Evolutionary conservation across 2,888 invertebrate genomes (phyloP), one percentile per base, ranked within the genome.

Genomic region (Orthosia gothica): DNA sequence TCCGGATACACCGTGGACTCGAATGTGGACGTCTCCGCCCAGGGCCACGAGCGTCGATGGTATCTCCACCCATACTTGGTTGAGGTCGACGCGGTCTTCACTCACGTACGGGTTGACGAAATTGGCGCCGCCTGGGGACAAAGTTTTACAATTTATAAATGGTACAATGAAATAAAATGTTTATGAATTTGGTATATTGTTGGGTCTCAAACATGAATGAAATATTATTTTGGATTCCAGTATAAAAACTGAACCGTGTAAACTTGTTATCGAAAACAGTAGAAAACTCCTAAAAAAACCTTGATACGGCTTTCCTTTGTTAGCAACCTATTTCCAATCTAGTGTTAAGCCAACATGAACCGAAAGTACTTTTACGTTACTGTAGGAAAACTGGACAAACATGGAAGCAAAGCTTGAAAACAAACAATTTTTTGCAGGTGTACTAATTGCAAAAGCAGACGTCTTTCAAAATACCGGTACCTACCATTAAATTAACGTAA

Each of bases 31-130:
- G 93, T 98, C 98, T 83, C 98, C 98, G 85, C 98, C 98, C 87
- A 98, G 95, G 49, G 98, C 98, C 76, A 98, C 97, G 91, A 98
- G 98, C 63, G 97, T 97, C 83, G 97, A 97, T n/a, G 98, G 98
- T 87, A 98, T 97, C 91, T 98, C 97, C 89, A 98, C 96, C 95
- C 97, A 96, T 96, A 96, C 94, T 93, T 95, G 93, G 85, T 91
- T 93, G 59, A 96, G 92, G 74, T 96, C 95, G 3, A 91, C 89
- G 2, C 91, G 91, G 55, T 95, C 95, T 85, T 95, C 94, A 82
- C 90, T 93, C 15, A 91, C 87, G 90, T 93, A 95, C 2, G 96
- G 96, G 80, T 96, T 96, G 2, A 92, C 95, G 84, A 94, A 94
- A 81, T 83, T 91, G 63, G 93, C 92, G 89, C 94, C 94, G 87